Percentiles rank a stretch among this genome's conserved stretches.
Evolutionary conservation across 2,888 invertebrate species (phyloP).

Genomic region (Ophion ellenae): DNA sequence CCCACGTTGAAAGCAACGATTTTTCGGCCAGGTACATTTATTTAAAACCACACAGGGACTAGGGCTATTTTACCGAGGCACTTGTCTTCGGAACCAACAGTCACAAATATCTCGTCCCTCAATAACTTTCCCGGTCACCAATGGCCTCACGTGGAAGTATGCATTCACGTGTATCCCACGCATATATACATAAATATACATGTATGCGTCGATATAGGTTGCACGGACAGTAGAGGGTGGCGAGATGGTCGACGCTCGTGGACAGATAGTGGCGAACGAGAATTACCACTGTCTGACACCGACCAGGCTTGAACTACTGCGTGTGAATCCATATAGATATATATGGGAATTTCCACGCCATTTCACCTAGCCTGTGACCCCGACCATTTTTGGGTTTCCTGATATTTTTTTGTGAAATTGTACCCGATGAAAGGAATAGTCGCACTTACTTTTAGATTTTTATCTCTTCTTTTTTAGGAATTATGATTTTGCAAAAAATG

Average conservation of each 20-base stretch:
- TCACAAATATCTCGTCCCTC: background rate
- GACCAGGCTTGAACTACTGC: slow-evolving; percentile 58
- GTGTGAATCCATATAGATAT: slow-evolving; percentile 14
- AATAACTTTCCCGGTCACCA: background rate
- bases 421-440: too few species aligned
- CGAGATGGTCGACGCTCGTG: slow-evolving; percentile 56
- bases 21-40: background rate
- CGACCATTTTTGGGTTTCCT: too few species aligned
- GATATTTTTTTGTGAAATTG: too few species aligned
- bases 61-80: background rate
- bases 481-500: too few species aligned
- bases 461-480: too few species aligned
- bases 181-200: slow-evolving; percentile 1
- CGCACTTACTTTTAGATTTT: too few species aligned
- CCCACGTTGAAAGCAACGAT: too few species aligned
- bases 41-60: background rate
- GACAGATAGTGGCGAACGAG: slow-evolving; percentile 61
- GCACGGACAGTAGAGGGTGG: slow-evolving; percentile 29
- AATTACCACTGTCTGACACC: slow-evolving; percentile 66
- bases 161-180: background rate
- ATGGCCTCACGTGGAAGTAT: background rate
- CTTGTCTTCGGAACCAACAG: background rate
- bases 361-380: too few species aligned
- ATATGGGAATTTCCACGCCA: too few species aligned
- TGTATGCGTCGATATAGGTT: background rate